These are phyloP conservation scores for Gallinago undulata DNA, from an alignment of 2,113 vertebrate species.

Conservation along the genomic window DNA sequence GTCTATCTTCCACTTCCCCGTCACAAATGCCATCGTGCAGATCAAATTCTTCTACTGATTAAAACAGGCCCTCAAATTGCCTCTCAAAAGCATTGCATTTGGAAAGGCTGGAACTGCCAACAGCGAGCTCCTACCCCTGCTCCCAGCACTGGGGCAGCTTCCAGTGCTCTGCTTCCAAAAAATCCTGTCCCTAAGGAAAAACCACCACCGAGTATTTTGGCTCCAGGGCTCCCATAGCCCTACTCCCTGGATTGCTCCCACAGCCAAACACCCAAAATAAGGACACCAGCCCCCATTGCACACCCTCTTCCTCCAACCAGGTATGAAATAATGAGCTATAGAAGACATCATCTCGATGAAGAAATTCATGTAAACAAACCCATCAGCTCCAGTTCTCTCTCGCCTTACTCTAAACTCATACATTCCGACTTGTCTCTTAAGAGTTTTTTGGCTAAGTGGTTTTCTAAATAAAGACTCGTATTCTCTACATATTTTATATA, in stretches of 20 bases:
- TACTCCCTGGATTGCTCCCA: neutral
- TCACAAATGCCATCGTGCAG: fast-evolving
- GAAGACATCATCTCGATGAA: neutral
- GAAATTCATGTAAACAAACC: neutral
- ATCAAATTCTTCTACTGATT: neutral
- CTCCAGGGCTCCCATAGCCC: slow-evolving; percentile 25
- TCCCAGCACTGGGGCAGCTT: neutral
- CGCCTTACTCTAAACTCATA: neutral
- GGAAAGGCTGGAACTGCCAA: neutral
- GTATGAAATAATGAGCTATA: neutral
- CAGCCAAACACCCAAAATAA: neutral
- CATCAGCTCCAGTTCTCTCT: neutral
- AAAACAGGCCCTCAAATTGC: neutral
- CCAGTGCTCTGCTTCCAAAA: neutral
- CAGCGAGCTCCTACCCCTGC: neutral
- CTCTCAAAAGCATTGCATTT: fast-evolving
- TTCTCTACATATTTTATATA: neutral
- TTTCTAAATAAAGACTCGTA: slow-evolving; percentile 21
- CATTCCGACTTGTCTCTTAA: neutral
- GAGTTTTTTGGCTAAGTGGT: neutral
- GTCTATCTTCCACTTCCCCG: neutral
- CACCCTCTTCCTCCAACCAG: neutral
- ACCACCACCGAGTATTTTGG: neutral
- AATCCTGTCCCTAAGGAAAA: neutral
- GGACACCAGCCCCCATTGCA: neutral